Evolutionary conservation across 2,888 invertebrate genomes (phyloP), one percentile per base, ranked within the genome.

Genomic region (Cryptocheilus praepositus): DNA sequence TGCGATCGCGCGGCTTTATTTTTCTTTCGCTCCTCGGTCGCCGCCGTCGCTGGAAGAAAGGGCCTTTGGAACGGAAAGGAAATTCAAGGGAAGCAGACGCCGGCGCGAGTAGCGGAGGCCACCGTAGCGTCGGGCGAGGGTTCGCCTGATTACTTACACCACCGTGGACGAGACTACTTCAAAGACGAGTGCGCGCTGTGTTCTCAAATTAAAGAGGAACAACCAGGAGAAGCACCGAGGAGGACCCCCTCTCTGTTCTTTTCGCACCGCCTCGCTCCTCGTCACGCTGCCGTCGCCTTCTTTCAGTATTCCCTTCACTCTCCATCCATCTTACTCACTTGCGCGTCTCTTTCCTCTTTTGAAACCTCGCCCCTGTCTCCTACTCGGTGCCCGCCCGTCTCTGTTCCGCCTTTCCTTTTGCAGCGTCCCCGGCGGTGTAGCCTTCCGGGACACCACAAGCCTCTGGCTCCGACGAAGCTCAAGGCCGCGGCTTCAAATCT

Each of bases 171-270:
- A 82, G 82, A 81, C 83, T 84, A 80, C 85, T 84, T 84, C 84
- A 85, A 83, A 85, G 84, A 81, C 80, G 80, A 81, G 81, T 73
- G 64, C 62, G 71, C 71, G 72, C 73, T 69, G 74, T 81, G 81
- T 79, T 36, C 80, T 78, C 77, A 79, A 84, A 85, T 85, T 85
- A 85, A 84, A 84, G 84, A 82, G 84, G 82, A 84, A 77, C 83
- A 74, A 79, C 77, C 76, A 59, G 36, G 36, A 36, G 25, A 25
- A 25, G 36, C 36, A 36, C 36, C 36, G 36, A 36, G 13, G 8
- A 36, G 36, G 44, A 21, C 53, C 25, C 49, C 19, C 53, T 25
- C 53, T n/a, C n/a, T n/a, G n/a, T n/a, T n/a, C n/a, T n/a, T n/a
- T n/a, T n/a, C n/a, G n/a, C n/a, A n/a, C n/a, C 53, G 52, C 25